A percentile compares a stretch with the other conserved stretches of the same genome.
phyloP scores from a whole-genome alignment of 2,113 vertebrate genomes.

The Varanus salvator region DNA sequence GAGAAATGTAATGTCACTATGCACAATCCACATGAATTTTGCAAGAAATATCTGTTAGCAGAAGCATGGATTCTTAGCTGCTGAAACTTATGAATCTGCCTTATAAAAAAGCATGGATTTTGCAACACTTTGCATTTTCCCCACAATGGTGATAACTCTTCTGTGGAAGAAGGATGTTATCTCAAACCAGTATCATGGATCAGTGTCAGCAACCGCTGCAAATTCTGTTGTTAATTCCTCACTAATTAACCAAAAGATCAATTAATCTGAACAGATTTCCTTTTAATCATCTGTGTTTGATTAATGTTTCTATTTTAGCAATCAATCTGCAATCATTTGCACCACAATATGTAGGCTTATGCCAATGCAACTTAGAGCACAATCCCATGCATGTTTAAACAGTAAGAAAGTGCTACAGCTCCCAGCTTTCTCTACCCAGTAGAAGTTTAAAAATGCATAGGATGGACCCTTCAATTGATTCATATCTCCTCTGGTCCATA shows the following conservation, averaged over 20 bases:
- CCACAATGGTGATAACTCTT: neutral
- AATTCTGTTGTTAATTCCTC: neutral
- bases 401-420: too few species aligned
- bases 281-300: neutral
- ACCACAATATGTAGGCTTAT: neutral
- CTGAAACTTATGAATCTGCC: neutral
- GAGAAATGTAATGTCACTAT: neutral
- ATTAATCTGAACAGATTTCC: neutral
- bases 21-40: neutral
- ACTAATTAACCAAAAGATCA: neutral
- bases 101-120: neutral
- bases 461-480: neutral
- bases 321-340: neutral
- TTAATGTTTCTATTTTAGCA: neutral
- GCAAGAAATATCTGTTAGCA: neutral
- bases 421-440: too few species aligned
- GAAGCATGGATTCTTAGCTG: neutral
- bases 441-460: too few species aligned
- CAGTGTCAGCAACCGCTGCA: neutral
- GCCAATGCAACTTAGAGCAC: neutral
- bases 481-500: neutral
- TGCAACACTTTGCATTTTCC: neutral
- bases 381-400: too few species aligned
- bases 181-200: neutral
- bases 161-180: neutral